Percentiles rank a stretch among this genome's conserved stretches.
Conservation (phyloP, 35 echinoderm and acorn worm genomes). For the Lytechinus variegatus region DNA sequence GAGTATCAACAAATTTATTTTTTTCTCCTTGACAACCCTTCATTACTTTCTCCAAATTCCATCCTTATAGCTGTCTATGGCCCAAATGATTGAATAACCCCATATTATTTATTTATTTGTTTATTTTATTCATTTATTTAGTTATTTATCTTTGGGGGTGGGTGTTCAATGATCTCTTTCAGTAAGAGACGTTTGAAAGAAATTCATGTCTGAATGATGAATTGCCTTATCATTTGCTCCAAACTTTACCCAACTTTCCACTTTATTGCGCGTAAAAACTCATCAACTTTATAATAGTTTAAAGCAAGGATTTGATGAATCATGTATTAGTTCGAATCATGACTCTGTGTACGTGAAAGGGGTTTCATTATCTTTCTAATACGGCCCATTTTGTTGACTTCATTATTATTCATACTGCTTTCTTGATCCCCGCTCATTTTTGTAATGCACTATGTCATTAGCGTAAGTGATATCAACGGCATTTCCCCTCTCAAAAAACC, state of each 20-base stretch:
- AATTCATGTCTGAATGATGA: background rate
- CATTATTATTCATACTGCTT: background rate
- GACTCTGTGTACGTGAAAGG: background rate
- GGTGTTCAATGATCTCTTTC: too few relatives aligned
- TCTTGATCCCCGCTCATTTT: background rate
- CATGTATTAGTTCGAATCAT: background rate
- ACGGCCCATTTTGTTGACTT: background rate
- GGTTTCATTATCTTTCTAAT: slow-evolving; percentile 5
- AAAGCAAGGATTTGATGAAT: background rate
- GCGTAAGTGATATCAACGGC: background rate
- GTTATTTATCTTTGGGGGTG: too few relatives aligned
- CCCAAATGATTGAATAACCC: too few relatives aligned
- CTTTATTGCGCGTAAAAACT: background rate
- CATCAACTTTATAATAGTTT: background rate
- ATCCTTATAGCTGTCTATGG: too few relatives aligned
- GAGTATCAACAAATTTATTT: too few relatives aligned
- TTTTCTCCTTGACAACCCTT: too few relatives aligned
- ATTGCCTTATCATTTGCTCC: background rate
- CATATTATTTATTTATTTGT: too few relatives aligned
- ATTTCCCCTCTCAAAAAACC: background rate
- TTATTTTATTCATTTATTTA: too few relatives aligned
- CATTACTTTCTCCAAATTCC: too few relatives aligned
- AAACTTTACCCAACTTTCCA: background rate
- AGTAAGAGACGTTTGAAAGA: background rate
- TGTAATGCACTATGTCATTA: background rate